Evolutionary conservation across 2,888 invertebrate genomes (phyloP).

Genomic region (Parnassius mnemosyne): DNA sequence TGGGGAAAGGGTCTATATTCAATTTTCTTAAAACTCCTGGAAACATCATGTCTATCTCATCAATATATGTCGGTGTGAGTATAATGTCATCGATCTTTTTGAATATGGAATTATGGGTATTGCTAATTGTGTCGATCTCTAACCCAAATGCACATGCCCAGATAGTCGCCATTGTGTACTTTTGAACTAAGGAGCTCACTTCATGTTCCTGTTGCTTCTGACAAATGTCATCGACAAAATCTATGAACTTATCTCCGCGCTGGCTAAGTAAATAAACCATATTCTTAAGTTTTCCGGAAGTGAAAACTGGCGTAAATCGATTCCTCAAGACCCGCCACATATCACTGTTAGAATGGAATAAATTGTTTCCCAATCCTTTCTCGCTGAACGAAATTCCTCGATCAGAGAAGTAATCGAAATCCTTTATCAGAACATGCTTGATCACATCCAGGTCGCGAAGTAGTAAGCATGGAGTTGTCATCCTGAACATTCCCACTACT

Average conservation of each 20-base stretch:
- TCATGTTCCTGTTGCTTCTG: slow-evolving; percentile 36
- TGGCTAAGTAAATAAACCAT: slow-evolving; percentile 49
- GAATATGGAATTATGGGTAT: not conserved
- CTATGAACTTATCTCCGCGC: slow-evolving; percentile 38
- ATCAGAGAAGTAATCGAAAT: slow-evolving; percentile 48
- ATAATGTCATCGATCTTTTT: slow-evolving; percentile 1
- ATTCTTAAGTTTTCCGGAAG: slow-evolving; percentile 51
- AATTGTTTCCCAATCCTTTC: slow-evolving; percentile 43
- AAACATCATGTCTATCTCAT: slow-evolving; percentile 40
- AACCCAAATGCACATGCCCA: slow-evolving; percentile 39
- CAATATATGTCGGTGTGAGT: not conserved
- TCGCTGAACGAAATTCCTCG: slow-evolving; percentile 47
- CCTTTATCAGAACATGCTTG: slow-evolving; percentile 45
- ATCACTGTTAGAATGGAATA: slow-evolving; percentile 49
- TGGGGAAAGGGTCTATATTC: slow-evolving; percentile 27
- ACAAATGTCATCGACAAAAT: not conserved
- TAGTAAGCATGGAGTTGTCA: slow-evolving; percentile 44
- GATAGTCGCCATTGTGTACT: slow-evolving; percentile 43
- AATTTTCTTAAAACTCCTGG: slow-evolving; percentile 46
- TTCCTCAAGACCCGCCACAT: slow-evolving; percentile 47
- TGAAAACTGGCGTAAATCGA: slow-evolving; percentile 51
- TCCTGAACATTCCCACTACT: slow-evolving; percentile 45
- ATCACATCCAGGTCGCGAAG: slow-evolving; percentile 51
- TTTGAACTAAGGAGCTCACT: slow-evolving; percentile 38
- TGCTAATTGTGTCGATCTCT: slow-evolving; percentile 34